Percentiles rank a stretch among this genome's conserved stretches.
Evolutionary conservation across 1,140 invertebrate genomes (phyloP).

Genomic region (Bombyx mandarina): DNA sequence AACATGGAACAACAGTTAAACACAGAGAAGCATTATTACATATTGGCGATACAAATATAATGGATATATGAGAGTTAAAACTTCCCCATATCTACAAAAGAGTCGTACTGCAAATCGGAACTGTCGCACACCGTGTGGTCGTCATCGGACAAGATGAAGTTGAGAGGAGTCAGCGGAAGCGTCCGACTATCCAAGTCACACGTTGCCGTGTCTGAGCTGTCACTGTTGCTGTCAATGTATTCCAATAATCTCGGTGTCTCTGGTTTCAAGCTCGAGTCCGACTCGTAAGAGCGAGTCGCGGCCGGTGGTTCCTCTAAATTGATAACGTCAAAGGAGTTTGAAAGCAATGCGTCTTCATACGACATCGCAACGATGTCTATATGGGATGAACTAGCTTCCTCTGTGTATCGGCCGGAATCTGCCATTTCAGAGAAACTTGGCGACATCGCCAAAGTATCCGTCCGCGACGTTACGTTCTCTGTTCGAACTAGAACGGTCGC

Average conservation of each 20-base stretch:
- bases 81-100: slow-evolving; percentile 62
- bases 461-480: slow-evolving; percentile 20
- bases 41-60: slow-evolving; percentile 2
- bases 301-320: slow-evolving; percentile 32
- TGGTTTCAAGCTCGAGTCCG: slow-evolving; percentile 12
- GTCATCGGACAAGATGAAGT: slow-evolving; percentile 21
- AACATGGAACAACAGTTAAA: neutral
- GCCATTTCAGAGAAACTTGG: slow-evolving; percentile 45
- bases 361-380: slow-evolving; percentile 31
- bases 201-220: slow-evolving; percentile 52
- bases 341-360: slow-evolving; percentile 55
- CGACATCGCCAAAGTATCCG: slow-evolving; percentile 33
- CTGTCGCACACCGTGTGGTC: slow-evolving; percentile 39
- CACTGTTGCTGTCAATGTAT: slow-evolving; percentile 50
- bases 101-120: slow-evolving; percentile 58
- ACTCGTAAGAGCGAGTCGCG: slow-evolving; percentile 21
- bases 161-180: slow-evolving; percentile 20
- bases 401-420: slow-evolving; percentile 56
- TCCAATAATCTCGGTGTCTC: slow-evolving; percentile 31
- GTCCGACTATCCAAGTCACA: slow-evolving; percentile 31
- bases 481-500: slow-evolving; percentile 14
- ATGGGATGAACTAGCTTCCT: slow-evolving; percentile 51
- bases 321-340: slow-evolving; percentile 43
- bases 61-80: slow-evolving; percentile 28
- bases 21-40: neutral